Base-by-base conservation (phyloP, 2,113 vertebrate genomes). In the Phylloscopus trochiloides region DNA sequence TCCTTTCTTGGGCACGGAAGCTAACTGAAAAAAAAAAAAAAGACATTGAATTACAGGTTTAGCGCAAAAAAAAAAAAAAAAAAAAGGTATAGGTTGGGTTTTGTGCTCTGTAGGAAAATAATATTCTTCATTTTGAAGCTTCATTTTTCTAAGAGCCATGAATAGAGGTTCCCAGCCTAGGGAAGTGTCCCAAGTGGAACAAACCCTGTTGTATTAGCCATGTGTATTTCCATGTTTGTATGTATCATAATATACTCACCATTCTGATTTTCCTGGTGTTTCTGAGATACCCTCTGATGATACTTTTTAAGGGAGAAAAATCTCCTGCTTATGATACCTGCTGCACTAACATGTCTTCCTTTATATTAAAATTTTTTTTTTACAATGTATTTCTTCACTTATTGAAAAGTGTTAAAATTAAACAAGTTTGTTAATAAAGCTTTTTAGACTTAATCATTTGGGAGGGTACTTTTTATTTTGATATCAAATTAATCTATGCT, bases 361-460 rank as follows among this genome's bases (percentile, higher is more conserved):
- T 55, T 38, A 17, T 48, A 34, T 32, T 59, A 43, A 59, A 80
- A 72, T 13, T 9, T 18, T 9, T 40, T 40, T 80, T 81, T 81
- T 28, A 14, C 28, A 19, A 10, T 0, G 0, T 57, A n/a, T 29
- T 59, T 42, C 14, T 86, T 59, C 29, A 17, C 9, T 75, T 36
- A 36, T 1, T 76, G 55, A 48, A 42, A 54, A 75, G 12, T 24
- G 4, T 26, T 34, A 43, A 42, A 31, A 50, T 63, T 7, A 31
- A 76, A 10, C 20, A 26, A 38, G 31, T 59, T 55, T 43, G 13
- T 67, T 89, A 45, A 26, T 48, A 57, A 50, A 57, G 10, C 24
- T 54, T 47, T 85, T 47, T 25, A 34, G 15, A 32, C 31, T 32
- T 47, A 58, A 31, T 95, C 0, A 8, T 67, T 65, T 70, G 52